Evolutionary conservation across 2,113 vertebrate genomes (phyloP).

Genomic region (Paratilapia polleni): DNA sequence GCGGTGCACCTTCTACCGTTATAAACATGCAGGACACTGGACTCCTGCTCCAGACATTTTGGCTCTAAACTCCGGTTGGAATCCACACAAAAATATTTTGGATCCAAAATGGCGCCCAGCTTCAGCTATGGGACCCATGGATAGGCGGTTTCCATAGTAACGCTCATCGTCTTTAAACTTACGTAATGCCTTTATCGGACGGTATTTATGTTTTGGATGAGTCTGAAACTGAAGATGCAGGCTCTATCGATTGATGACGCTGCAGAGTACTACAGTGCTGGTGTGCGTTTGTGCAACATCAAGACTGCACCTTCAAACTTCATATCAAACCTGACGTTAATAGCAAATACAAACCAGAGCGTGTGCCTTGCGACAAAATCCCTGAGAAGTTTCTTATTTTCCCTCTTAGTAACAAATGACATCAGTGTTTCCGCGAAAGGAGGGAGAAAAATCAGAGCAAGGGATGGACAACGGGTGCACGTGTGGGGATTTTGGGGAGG

Average conservation of each 20-base stretch:
- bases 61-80: conserved; percentile 25
- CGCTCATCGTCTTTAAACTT: conserved; percentile 44
- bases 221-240: conserved; percentile 8
- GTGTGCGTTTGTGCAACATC: not conserved
- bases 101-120: conserved; percentile 62
- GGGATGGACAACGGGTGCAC: not conserved
- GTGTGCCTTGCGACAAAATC: not conserved
- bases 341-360: not conserved
- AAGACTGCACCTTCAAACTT: not conserved
- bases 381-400: not conserved
- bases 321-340: not conserved
- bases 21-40: conserved; percentile 32
- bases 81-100: not conserved
- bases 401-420: conserved; percentile 36
- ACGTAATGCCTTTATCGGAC: conserved; percentile 68
- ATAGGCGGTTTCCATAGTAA: conserved; percentile 71
- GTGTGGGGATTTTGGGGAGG: not conserved
- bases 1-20: conserved; percentile 43
- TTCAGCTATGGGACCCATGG: conserved; percentile 48
- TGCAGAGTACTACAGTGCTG: not conserved
- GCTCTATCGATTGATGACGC: not conserved
- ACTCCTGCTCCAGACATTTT: conserved; percentile 35
- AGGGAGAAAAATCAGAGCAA: conserved; percentile 1
- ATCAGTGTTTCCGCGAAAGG: conserved; percentile 58
- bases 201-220: conserved; percentile 50